Conservation (phyloP, 2,888 invertebrate species). For the Lutraria lutraria region DNA sequence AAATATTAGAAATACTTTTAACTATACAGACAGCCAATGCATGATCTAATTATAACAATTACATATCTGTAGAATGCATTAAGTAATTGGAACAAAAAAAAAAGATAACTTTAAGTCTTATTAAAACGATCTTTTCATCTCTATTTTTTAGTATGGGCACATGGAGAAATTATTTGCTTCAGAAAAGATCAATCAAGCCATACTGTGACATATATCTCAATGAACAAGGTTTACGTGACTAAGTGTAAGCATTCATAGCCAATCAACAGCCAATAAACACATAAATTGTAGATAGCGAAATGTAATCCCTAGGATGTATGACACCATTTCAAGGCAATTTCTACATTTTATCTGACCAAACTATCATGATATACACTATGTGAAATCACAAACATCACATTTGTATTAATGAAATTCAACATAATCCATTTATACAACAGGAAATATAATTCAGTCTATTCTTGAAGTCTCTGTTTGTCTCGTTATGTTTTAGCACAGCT, state of each 20-base stretch:
- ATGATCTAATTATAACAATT: background rate
- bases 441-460: background rate
- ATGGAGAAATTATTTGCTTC: background rate
- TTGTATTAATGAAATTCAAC: background rate
- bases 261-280: conserved; percentile 49
- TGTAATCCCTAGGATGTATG: conserved; percentile 14
- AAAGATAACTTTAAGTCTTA: background rate
- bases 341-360: background rate
- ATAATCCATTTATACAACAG: background rate
- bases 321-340: background rate
- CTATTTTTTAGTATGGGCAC: background rate
- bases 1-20: too few species aligned
- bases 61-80: background rate
- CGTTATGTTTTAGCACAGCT: too few species aligned
- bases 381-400: background rate
- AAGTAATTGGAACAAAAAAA: background rate
- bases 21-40: background rate
- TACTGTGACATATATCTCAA: background rate
- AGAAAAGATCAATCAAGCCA: background rate
- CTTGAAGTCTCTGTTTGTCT: background rate
- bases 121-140: background rate
- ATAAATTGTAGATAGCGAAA: conserved; percentile 36
- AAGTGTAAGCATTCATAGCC: conserved; percentile 24
- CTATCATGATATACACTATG: background rate
- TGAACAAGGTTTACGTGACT: conserved; percentile 2